Conservation (phyloP, 2,888 invertebrate species). For the Leptogaster cylindrica region DNA sequence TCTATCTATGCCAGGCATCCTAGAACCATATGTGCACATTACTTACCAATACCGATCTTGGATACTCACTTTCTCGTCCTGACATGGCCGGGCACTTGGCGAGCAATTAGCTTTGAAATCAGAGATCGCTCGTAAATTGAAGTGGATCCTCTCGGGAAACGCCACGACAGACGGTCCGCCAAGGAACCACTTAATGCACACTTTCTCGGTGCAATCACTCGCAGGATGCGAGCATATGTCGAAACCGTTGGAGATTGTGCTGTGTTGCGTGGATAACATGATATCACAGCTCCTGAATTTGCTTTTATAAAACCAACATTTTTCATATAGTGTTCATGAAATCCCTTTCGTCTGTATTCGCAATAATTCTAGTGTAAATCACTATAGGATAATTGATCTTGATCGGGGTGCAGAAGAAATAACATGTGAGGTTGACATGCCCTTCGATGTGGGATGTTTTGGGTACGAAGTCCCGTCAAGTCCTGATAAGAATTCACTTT, state of each 20-base stretch:
- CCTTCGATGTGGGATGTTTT: background rate
- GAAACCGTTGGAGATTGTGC: background rate
- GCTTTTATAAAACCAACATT: slow-evolving; percentile 6
- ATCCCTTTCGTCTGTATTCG: background rate
- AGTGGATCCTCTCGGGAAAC: slow-evolving; percentile 41
- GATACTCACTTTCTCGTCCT: slow-evolving; percentile 8
- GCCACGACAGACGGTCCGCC: slow-evolving; percentile 12
- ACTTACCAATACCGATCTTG: slow-evolving; percentile 36
- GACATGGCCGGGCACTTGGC: slow-evolving; percentile 41
- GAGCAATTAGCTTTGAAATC: slow-evolving; percentile 47
- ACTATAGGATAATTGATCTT: slow-evolving; percentile 22
- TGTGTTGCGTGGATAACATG: background rate
- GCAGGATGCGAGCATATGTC: slow-evolving; percentile 41
- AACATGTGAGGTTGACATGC: slow-evolving; percentile 30
- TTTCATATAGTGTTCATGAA: background rate
- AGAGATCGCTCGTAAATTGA: slow-evolving; percentile 46
- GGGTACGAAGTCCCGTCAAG: slow-evolving; percentile 26
- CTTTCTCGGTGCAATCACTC: background rate
- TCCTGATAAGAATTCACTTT: slow-evolving; percentile 20
- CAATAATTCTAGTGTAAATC: slow-evolving; percentile 5
- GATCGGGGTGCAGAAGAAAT: slow-evolving; percentile 13
- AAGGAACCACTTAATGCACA: slow-evolving; percentile 1
- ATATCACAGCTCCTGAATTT: background rate
- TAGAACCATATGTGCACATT: slow-evolving; percentile 44
- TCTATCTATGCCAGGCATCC: slow-evolving; percentile 30